phyloP scores from a whole-genome alignment of 2,113 vertebrate genomes.

The Turdus rufiventris region DNA sequence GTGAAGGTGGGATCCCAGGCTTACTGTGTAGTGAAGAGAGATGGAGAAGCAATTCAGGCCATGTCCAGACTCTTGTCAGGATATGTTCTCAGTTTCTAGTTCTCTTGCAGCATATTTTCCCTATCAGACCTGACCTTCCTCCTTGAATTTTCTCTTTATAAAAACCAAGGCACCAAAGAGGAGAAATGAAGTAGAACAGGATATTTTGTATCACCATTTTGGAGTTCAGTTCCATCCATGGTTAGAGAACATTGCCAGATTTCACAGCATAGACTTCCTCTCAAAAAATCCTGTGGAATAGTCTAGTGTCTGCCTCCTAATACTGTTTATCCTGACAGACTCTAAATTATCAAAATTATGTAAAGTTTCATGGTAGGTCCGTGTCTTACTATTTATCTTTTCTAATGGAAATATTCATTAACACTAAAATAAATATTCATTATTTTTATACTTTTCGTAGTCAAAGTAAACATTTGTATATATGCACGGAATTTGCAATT shows the following conservation, averaged over 20 bases:
- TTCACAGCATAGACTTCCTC: not conserved
- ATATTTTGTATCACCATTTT: not conserved
- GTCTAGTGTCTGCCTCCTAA: not conserved
- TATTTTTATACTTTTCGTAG: not conserved
- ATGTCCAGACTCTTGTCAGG: not conserved
- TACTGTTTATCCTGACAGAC: not conserved
- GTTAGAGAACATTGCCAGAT: not conserved
- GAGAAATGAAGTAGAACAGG: not conserved
- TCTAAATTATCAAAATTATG: not conserved
- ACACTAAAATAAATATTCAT: not conserved
- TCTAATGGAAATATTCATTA: not conserved
- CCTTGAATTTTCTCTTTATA: not conserved
- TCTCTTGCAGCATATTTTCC: not conserved
- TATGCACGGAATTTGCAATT: not conserved
- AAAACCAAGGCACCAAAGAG: not conserved
- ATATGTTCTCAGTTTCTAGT: not conserved
- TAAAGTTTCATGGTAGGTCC: not conserved
- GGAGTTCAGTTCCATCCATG: not conserved
- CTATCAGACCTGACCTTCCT: not conserved
- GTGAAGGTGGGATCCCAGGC: fast-evolving
- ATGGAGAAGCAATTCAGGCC: not conserved
- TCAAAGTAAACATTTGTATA: not conserved
- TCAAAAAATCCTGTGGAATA: not conserved
- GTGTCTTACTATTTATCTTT: not conserved
- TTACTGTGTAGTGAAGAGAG: not conserved